Evolutionary conservation across 2,113 vertebrate genomes (phyloP).

Genomic region (Cercopithecus mona): DNA sequence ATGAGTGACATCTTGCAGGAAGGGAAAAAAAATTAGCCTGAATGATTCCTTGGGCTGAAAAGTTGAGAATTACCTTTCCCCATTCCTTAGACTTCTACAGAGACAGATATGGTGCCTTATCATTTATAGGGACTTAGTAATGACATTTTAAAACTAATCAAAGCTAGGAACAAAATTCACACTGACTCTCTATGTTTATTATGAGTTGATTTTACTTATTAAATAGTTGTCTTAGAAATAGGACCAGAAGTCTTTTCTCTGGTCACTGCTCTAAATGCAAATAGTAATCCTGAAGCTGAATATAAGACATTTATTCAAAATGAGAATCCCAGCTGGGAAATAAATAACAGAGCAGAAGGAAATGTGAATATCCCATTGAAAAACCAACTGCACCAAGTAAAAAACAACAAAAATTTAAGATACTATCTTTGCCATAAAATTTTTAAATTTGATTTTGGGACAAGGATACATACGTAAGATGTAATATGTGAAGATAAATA

Average conservation of each 20-base stretch:
- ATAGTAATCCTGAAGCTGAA: neutral
- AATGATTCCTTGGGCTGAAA: neutral
- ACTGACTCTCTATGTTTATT: neutral
- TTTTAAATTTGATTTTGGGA: neutral
- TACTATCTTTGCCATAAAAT: neutral
- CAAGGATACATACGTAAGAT: neutral
- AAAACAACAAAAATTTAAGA: neutral
- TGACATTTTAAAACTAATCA: neutral
- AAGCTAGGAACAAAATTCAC: neutral
- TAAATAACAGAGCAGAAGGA: neutral
- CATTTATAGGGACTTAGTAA: neutral
- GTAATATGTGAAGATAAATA: neutral
- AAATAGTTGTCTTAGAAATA: slow-evolving; percentile 2
- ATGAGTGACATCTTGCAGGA: neutral
- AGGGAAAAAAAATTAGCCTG: neutral
- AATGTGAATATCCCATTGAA: neutral
- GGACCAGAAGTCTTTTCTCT: neutral
- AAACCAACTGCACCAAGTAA: neutral
- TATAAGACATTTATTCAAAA: neutral
- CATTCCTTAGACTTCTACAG: neutral
- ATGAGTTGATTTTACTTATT: neutral
- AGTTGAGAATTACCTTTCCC: neutral
- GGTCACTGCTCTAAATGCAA: neutral
- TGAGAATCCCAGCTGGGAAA: neutral
- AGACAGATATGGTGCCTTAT: neutral